These are phyloP conservation scores for Tinea trinotella DNA, from an alignment of 2,888 invertebrate genomes.

Conservation along the genomic window DNA sequence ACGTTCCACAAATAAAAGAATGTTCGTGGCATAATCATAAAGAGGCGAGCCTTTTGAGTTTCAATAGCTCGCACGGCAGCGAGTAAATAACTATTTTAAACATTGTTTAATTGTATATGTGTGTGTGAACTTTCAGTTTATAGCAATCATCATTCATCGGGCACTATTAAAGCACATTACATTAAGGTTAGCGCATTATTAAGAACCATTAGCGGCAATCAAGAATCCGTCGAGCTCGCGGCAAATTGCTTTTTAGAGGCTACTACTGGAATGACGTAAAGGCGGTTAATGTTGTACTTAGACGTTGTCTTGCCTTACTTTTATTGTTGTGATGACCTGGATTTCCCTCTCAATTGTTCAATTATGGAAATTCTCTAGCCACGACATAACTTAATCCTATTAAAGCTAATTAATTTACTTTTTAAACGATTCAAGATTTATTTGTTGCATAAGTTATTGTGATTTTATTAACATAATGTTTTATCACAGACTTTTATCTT, in stretches of 20 bases:
- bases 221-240: neutral
- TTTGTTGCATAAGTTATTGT: neutral
- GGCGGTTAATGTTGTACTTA: neutral
- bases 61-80: constrained; percentile 1
- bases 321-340: neutral
- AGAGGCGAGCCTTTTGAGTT: neutral
- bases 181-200: neutral
- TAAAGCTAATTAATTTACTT: neutral
- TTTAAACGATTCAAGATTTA: neutral
- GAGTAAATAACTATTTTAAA: constrained; percentile 1
- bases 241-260: neutral
- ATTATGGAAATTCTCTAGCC: neutral
- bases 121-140: neutral
- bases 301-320: neutral
- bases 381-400: neutral
- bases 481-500: neutral
- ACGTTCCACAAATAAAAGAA: constrained; percentile 1
- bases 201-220: neutral
- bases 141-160: neutral
- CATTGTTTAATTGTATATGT: neutral
- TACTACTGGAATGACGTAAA: neutral
- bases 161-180: neutral
- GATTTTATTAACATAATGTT: neutral
- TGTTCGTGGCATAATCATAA: neutral
- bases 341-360: neutral